Conservation (phyloP, 2,113 vertebrate species). For the Mola mola region DNA sequence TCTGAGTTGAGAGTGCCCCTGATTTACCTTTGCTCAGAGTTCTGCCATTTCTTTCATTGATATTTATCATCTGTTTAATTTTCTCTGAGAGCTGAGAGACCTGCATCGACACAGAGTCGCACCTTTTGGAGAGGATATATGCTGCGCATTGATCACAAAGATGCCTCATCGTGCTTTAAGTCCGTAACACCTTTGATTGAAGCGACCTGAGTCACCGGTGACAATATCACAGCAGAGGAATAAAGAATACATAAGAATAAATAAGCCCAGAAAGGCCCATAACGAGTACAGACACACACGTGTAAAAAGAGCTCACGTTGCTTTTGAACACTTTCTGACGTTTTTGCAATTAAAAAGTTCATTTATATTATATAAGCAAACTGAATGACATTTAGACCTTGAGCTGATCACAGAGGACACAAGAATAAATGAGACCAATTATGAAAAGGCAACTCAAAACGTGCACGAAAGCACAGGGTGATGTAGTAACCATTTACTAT, state of each 20-base stretch:
- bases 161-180: too few relatives aligned
- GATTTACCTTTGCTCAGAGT: slow-evolving; percentile 28
- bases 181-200: background rate
- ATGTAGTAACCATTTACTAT: too few relatives aligned
- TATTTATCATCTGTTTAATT: slow-evolving; percentile 28
- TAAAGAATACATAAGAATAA: background rate
- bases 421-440: background rate
- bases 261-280: background rate
- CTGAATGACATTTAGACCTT: slow-evolving; percentile 20
- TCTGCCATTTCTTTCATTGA: slow-evolving; percentile 2
- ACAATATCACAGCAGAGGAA: background rate
- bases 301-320: background rate
- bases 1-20: slow-evolving; percentile 25
- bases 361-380: background rate
- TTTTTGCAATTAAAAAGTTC: background rate
- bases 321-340: background rate
- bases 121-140: too few relatives aligned
- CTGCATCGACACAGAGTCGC: background rate
- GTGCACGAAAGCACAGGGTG: too few relatives aligned
- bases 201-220: background rate
- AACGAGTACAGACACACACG: background rate
- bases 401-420: background rate
- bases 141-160: background rate
- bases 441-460: slow-evolving; percentile 2
- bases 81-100: slow-evolving; percentile 12